These are phyloP conservation scores for Lichenostomus cassidix DNA, from an alignment of 2,113 vertebrate genomes.

Conservation along the genomic window DNA sequence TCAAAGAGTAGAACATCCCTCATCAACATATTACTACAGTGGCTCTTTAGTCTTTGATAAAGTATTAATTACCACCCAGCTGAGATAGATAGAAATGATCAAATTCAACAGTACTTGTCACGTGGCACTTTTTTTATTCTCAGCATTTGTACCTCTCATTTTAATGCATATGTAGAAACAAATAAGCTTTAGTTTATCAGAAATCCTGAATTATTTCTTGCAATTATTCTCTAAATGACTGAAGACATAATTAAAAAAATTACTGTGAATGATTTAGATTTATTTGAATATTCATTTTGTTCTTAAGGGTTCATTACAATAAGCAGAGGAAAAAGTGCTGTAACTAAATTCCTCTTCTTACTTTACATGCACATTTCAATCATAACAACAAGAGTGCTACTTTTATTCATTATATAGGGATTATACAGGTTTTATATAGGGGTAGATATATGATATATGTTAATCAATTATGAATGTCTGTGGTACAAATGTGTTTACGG, in stretches of 20 bases:
- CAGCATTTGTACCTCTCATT: background rate
- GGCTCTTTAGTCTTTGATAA: background rate
- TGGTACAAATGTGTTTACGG: background rate
- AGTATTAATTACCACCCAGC: background rate
- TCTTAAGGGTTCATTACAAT: background rate
- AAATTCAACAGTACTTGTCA: background rate
- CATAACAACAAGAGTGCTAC: background rate
- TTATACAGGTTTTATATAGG: background rate
- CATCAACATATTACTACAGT: background rate
- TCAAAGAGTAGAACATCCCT: background rate
- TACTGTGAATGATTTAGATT: background rate
- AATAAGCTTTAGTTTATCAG: background rate
- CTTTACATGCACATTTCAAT: background rate
- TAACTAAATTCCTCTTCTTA: background rate
- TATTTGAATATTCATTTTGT: slow-evolving; percentile 16
- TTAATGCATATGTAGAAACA: background rate
- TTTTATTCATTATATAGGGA: background rate
- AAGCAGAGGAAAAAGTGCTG: background rate
- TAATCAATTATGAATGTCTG: background rate
- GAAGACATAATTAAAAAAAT: background rate
- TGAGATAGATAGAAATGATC: background rate
- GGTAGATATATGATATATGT: background rate
- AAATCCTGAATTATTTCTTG: background rate
- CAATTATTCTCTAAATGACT: background rate
- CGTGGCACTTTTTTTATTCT: background rate